A percentile compares a stretch with the other conserved stretches of the same genome.
Conservation (phyloP, 2,113 vertebrate genomes). For the Pavo muticus region DNA sequence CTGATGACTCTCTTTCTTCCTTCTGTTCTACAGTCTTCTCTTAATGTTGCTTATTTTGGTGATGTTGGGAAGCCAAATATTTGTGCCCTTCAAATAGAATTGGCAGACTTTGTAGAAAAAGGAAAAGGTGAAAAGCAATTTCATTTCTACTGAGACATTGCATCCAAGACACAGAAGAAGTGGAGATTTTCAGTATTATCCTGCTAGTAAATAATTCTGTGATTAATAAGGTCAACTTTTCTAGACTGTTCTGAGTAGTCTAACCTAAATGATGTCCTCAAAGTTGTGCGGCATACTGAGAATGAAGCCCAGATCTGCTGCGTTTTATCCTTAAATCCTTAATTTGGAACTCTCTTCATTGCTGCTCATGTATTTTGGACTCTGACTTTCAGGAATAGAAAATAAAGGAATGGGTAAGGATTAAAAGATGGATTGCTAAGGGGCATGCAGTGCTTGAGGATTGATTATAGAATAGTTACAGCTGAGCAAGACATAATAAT, state of each 20-base stretch:
- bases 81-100: background rate
- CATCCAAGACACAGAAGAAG: background rate
- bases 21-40: background rate
- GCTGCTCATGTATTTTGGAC: background rate
- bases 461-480: background rate
- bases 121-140: background rate
- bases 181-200: background rate
- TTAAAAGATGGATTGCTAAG: background rate
- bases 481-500: background rate
- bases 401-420: background rate
- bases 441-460: background rate
- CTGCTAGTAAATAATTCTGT: background rate
- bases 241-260: background rate
- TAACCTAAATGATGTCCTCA: background rate
- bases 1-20: background rate
- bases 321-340: background rate
- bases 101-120: background rate
- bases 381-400: background rate
- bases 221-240: background rate
- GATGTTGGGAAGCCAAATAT: background rate
- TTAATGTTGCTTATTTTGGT: background rate
- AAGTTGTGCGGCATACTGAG: background rate
- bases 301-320: background rate
- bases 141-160: rapidly evolving
- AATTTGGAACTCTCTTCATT: background rate